Conservation (phyloP, 2,113 vertebrate species). For the Oophaga pumilio region DNA sequence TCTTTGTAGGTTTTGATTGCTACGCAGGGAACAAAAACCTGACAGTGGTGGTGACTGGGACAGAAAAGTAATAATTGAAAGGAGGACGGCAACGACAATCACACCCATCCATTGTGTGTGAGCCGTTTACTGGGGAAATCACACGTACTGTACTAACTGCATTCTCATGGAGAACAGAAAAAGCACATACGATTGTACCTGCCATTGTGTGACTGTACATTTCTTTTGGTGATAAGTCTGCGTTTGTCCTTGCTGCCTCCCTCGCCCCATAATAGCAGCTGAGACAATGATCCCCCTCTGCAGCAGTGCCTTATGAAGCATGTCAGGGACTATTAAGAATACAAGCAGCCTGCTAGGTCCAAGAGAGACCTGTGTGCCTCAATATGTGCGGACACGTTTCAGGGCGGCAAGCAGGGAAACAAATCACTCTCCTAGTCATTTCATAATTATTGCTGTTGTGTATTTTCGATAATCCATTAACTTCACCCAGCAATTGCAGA, state of each 20-base stretch:
- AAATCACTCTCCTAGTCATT: neutral
- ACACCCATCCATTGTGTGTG: neutral
- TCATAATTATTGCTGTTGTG: neutral
- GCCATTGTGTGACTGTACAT: neutral
- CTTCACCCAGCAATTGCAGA: neutral
- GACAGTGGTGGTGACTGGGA: neutral
- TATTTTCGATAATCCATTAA: neutral
- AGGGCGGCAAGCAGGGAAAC: neutral
- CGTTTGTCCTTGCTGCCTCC: slow-evolving; percentile 38
- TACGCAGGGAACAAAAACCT: neutral
- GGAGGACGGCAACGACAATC: neutral
- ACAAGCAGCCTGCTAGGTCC: slow-evolving; percentile 20
- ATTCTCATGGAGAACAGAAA: neutral
- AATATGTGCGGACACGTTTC: neutral
- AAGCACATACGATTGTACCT: neutral
- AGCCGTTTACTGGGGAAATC: neutral
- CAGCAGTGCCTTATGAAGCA: slow-evolving; percentile 37
- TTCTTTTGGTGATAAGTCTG: neutral
- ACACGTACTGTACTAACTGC: neutral
- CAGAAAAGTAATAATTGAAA: slow-evolving; percentile 10
- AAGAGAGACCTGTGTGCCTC: neutral
- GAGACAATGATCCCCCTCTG: slow-evolving; percentile 32
- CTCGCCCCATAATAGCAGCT: neutral
- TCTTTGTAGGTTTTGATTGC: neutral
- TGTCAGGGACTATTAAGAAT: slow-evolving; percentile 38